Percentiles rank a stretch among this genome's conserved stretches.
phyloP scores from a whole-genome alignment of 2,113 vertebrate species.

The Megaleporinus macrocephalus region DNA sequence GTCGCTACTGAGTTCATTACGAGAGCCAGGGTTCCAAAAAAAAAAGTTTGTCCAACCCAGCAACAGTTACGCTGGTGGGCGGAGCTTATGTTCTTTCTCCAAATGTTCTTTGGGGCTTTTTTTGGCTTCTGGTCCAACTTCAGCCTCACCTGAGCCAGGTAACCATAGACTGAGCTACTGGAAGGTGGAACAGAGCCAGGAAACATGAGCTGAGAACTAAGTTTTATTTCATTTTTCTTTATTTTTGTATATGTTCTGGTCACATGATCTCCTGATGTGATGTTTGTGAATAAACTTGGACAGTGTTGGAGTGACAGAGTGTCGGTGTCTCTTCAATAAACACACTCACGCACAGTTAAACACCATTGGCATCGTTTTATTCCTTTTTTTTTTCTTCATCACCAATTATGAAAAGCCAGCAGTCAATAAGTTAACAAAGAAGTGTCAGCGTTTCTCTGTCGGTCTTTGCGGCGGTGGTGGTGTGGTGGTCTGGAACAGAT shows the following conservation, averaged over 20 bases:
- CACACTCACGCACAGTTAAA: background rate
- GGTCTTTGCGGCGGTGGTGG: background rate
- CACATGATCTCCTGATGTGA: background rate
- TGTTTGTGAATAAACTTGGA: constrained; percentile 18
- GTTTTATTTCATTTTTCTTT: too few species aligned
- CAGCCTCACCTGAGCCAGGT: too few species aligned
- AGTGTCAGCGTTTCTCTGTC: constrained; percentile 53
- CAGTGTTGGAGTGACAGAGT: constrained; percentile 17
- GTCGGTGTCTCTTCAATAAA: background rate
- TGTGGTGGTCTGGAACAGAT: background rate
- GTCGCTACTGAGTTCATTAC: too few species aligned
- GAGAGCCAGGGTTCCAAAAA: too few species aligned
- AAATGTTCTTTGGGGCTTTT: too few species aligned
- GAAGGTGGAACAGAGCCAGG: too few species aligned
- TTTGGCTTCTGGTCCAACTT: too few species aligned
- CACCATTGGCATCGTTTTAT: constrained; percentile 29
- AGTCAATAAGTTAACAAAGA: constrained; percentile 80
- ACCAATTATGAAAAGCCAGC: constrained; percentile 87
- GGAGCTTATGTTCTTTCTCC: too few species aligned
- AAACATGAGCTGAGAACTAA: too few species aligned
- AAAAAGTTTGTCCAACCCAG: too few species aligned
- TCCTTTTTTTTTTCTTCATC: constrained; percentile 79
- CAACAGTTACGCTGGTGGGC: too few species aligned
- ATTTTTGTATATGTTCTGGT: background rate
- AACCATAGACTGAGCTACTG: too few species aligned